A percentile compares a stretch with the other conserved stretches of the same genome.
Conservation (phyloP, 2,797 vertebrate species). For the Buphagus erythrorhynchus region DNA sequence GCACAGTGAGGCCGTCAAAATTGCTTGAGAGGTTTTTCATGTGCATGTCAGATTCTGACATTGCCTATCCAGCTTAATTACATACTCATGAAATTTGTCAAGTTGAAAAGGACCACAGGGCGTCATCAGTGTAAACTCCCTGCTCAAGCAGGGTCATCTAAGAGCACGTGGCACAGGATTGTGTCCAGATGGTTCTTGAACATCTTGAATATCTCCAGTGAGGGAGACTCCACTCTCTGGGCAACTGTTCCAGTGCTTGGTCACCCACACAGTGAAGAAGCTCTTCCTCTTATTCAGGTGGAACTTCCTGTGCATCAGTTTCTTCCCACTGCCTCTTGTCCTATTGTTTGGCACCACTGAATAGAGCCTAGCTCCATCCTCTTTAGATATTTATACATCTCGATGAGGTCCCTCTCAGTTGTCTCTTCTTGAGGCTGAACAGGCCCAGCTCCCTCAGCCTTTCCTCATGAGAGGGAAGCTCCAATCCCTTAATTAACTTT, state of each 20-base stretch:
- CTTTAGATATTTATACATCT: neutral
- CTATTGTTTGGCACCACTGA: neutral
- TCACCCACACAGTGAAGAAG: neutral
- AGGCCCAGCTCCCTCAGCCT: neutral
- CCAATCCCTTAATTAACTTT: neutral
- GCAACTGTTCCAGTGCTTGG: neutral
- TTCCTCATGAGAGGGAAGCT: neutral
- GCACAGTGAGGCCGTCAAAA: neutral
- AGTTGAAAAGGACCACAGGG: neutral
- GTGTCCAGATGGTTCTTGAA: neutral
- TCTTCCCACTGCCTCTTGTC: neutral
- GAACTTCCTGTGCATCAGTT: neutral
- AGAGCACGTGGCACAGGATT: rapidly evolving
- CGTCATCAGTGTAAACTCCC: rapidly evolving
- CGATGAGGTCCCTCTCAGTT: neutral
- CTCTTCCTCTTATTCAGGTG: neutral
- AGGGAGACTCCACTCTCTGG: neutral
- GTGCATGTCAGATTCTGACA: neutral
- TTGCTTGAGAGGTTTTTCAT: neutral
- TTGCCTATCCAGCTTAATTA: neutral
- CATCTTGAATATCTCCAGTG: neutral
- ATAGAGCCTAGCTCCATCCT: neutral
- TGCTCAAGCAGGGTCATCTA: neutral
- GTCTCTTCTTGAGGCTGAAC: neutral
- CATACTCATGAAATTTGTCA: neutral